Conservation (phyloP, 2,888 invertebrate genomes). For the Notodonta dromedarius region DNA sequence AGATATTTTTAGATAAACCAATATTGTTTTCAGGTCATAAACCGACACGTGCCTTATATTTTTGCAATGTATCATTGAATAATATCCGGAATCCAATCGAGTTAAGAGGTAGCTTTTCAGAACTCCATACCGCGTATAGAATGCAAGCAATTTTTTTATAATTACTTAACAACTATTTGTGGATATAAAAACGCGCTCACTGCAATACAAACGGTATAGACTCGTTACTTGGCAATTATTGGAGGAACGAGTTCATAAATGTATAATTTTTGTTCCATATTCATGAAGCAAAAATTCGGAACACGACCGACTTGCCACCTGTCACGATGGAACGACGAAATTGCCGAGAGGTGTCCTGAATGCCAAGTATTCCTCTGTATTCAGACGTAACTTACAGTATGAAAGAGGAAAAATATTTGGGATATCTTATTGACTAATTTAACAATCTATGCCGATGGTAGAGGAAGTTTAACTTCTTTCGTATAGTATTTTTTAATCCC, state of each 20-base stretch:
- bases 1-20: constrained; percentile 5
- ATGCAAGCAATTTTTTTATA: constrained; percentile 55
- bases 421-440: background rate
- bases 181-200: constrained; percentile 19
- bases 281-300: constrained; percentile 24
- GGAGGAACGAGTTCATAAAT: constrained; percentile 25
- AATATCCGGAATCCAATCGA: constrained; percentile 50
- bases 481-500: too few species aligned
- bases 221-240: background rate
- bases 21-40: constrained; percentile 25
- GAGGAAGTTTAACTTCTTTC: background rate
- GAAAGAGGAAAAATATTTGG: background rate
- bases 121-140: constrained; percentile 38
- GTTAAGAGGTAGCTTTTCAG: constrained; percentile 51
- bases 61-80: constrained; percentile 27
- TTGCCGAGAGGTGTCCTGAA: constrained; percentile 27
- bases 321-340: constrained; percentile 23
- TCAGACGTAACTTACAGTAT: background rate
- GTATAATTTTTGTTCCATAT: constrained; percentile 16
- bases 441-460: background rate
- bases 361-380: constrained; percentile 13
- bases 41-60: constrained; percentile 23
- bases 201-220: constrained; percentile 2
- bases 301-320: constrained; percentile 21
- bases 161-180: constrained; percentile 47